phyloP scores from a whole-genome alignment of 2,113 vertebrate species.

The Larimichthys polyactis region DNA sequence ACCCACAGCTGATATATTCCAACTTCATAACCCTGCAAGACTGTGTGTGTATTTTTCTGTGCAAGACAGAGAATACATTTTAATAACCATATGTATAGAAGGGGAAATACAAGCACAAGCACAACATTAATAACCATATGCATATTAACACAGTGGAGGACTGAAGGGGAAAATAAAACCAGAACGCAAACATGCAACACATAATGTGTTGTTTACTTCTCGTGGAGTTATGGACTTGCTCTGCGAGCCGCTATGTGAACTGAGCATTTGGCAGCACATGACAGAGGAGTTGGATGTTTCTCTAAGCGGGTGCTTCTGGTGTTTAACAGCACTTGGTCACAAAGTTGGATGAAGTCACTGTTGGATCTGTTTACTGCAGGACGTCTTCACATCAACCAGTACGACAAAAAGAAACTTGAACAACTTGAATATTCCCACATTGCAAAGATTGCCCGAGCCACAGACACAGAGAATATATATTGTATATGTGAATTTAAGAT shows the following conservation, averaged over 20 bases:
- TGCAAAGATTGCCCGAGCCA: too few species aligned
- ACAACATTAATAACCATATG: neutral
- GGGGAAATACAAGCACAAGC: neutral
- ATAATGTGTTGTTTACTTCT: neutral
- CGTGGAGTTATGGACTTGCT: neutral
- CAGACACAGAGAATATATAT: neutral
- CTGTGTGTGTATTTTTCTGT: neutral
- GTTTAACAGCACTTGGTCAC: slow-evolving; percentile 2
- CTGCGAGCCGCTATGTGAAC: neutral
- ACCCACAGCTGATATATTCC: neutral
- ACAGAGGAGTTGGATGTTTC: neutral
- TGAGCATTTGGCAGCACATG: slow-evolving; percentile 2
- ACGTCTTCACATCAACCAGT: neutral
- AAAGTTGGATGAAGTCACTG: slow-evolving; percentile 6
- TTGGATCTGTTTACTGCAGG: neutral
- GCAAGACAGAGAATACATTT: neutral
- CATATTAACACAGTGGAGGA: neutral
- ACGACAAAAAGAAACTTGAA: neutral
- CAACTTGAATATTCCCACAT: neutral
- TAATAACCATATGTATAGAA: neutral
- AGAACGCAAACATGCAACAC: neutral
- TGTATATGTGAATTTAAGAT: neutral
- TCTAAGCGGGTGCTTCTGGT: neutral
- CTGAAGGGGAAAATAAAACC: neutral
- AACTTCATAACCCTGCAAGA: neutral